Conservation (phyloP, 64 coral and sea anemone genomes). For the Pachyseris speciosa region DNA sequence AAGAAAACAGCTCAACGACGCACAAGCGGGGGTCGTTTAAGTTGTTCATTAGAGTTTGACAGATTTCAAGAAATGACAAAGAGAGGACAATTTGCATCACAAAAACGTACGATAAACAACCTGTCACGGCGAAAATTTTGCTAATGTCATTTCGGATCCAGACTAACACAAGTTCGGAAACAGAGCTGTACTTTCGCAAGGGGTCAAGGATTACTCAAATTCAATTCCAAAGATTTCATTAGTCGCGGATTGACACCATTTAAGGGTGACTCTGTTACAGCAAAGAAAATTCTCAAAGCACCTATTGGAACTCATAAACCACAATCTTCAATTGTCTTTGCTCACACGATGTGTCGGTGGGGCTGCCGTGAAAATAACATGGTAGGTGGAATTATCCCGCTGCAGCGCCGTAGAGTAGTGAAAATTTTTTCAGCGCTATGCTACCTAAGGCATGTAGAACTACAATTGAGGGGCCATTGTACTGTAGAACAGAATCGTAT, state of each 20-base stretch:
- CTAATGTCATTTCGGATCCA: not conserved
- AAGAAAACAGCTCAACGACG: too few relatives aligned
- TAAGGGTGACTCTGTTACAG: too few relatives aligned
- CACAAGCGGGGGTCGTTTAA: too few relatives aligned
- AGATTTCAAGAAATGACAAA: not conserved
- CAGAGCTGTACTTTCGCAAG: not conserved
- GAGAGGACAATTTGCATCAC: not conserved
- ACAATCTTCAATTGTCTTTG: too few relatives aligned
- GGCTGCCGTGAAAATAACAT: conserved; percentile 23
- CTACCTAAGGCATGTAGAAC: not conserved
- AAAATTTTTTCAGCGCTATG: too few relatives aligned
- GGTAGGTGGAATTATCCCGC: not conserved
- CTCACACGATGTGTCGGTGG: conserved; percentile 27
- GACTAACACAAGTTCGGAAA: not conserved
- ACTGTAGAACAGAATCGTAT: not conserved
- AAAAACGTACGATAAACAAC: not conserved
- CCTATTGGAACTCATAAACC: not conserved
- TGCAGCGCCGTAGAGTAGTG: not conserved
- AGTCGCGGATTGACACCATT: too few relatives aligned
- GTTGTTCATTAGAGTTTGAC: too few relatives aligned
- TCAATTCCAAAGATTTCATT: too few relatives aligned
- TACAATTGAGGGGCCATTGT: not conserved
- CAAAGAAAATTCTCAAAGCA: too few relatives aligned
- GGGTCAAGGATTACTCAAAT: too few relatives aligned
- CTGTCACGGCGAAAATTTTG: not conserved